These are phyloP conservation scores for Rallus crepitans DNA, from an alignment of 2,797 vertebrate genomes.

Conservation along the genomic window DNA sequence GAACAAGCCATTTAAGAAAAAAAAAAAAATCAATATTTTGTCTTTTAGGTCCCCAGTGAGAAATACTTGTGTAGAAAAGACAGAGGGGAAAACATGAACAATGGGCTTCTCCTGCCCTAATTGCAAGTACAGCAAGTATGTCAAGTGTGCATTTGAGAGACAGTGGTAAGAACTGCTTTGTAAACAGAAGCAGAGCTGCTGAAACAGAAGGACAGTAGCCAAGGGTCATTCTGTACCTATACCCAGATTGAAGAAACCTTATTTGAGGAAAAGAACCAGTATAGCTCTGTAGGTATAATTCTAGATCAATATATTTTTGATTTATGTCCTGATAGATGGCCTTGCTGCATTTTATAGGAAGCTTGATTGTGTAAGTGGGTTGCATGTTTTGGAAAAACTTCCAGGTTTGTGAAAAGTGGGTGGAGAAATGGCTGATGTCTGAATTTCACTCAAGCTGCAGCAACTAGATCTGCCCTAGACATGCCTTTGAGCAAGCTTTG, in stretches of 20 bases:
- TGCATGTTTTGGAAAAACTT: not conserved
- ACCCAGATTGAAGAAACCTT: conserved; percentile 23
- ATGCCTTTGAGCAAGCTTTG: not conserved
- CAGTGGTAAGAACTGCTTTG: not conserved
- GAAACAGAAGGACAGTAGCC: conserved; percentile 48
- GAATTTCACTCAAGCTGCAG: not conserved
- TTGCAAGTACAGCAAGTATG: conserved; percentile 63
- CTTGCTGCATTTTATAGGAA: not conserved
- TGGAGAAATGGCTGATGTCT: not conserved
- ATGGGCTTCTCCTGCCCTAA: conserved; percentile 49
- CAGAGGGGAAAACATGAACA: conserved; percentile 45
- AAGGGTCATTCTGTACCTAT: conserved; percentile 36
- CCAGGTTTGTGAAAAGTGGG: not conserved
- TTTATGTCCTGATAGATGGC: not conserved
- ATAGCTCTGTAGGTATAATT: not conserved
- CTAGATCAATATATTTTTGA: not conserved
- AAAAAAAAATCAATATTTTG: conserved; percentile 65
- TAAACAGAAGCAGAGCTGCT: conserved; percentile 31
- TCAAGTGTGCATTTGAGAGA: conserved; percentile 56
- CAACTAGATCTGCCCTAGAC: not conserved
- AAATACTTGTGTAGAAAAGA: conserved; percentile 52
- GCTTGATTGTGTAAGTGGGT: not conserved
- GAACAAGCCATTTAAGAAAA: conserved; percentile 14
- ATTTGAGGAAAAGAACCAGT: not conserved
- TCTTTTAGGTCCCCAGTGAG: conserved; percentile 54